phyloP scores from a whole-genome alignment of 1,140 invertebrate species.

The Trichonephila clavipes region DNA sequence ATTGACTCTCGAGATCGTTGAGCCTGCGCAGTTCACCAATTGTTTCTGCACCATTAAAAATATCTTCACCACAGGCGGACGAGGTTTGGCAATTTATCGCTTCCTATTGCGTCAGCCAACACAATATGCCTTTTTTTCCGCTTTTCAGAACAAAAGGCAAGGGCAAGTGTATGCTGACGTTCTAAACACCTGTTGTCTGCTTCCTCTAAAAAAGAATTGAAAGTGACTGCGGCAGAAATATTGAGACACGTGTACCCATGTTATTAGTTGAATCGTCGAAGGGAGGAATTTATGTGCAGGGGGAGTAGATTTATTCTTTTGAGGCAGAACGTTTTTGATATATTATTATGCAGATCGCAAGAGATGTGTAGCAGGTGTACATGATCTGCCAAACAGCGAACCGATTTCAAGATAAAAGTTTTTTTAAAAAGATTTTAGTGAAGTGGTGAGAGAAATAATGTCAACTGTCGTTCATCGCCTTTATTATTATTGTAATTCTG shows the following conservation, averaged over 20 bases:
- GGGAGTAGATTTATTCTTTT: neutral
- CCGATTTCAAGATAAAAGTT: neutral
- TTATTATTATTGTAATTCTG: too few species aligned
- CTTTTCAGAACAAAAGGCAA: constrained; percentile 36
- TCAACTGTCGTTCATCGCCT: too few species aligned
- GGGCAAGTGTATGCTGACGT: constrained; percentile 9
- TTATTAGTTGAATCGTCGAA: neutral
- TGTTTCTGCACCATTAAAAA: neutral
- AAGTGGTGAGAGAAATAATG: too few species aligned
- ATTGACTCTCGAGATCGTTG: neutral
- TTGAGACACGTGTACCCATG: neutral
- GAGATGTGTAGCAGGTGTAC: neutral
- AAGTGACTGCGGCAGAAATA: neutral
- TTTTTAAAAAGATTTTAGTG: neutral
- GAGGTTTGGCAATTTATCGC: constrained; percentile 54
- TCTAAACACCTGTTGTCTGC: constrained; percentile 51
- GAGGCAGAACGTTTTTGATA: neutral
- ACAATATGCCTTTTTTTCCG: neutral
- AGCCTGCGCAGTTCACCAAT: neutral
- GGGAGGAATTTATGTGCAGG: neutral
- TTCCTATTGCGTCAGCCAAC: constrained; percentile 29
- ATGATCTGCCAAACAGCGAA: neutral
- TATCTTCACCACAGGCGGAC: neutral
- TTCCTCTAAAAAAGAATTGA: neutral
- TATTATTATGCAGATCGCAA: neutral